Base-by-base conservation (phyloP, 2,797 vertebrate species). In the Sebastes itinus region DNA sequence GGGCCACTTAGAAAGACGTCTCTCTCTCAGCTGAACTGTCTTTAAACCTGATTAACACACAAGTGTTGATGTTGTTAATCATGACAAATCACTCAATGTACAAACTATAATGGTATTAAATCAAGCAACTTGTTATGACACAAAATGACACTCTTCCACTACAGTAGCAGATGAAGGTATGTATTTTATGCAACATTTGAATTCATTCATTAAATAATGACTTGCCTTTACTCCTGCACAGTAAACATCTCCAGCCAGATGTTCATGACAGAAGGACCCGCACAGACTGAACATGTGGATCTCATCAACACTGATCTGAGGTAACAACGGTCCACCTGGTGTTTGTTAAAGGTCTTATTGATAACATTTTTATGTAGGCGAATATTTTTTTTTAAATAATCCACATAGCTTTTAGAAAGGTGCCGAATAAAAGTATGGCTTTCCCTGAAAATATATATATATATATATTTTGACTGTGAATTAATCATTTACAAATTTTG, bases 1-100 rank as follows among this genome's bases (percentile, higher is more conserved):
- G 66, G 28, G 81, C 7, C 61, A 77, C 79, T 88, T 77, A 58
- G 66, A 30, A 5, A 46, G 30, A 5, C 20, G 9, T 14, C 35
- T 38, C 35, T 63, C 25, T 69, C 33, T 64, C 9, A 18, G n/a
- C 32, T 25, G 61, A 55, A 49, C 32, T 35, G 14, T 7, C 22
- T 56, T 42, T 20, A 46, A 13, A 60, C 38, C 30, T 52, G 3
- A 22, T 59, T 55, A 38, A 6, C 4, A 4, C 33, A 49, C 33
- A 58, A 2, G 3, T 42, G 33, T 13, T 1, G 0, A 23, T 3
- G 42, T 49, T 62, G 23, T 42, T n/a, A 7, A 2, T 25, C 35
- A 12, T n/a, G 10, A 20, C 38, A 72, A 38, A 72, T 23, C n/a
- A 7, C 2, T 32, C 8, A 18, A 3, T 18, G 28, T 14, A 0